Evolutionary conservation across 2,888 invertebrate genomes (phyloP), one percentile per base, ranked within the genome.

Genomic region (Hirtodrosophila histrioides): DNA sequence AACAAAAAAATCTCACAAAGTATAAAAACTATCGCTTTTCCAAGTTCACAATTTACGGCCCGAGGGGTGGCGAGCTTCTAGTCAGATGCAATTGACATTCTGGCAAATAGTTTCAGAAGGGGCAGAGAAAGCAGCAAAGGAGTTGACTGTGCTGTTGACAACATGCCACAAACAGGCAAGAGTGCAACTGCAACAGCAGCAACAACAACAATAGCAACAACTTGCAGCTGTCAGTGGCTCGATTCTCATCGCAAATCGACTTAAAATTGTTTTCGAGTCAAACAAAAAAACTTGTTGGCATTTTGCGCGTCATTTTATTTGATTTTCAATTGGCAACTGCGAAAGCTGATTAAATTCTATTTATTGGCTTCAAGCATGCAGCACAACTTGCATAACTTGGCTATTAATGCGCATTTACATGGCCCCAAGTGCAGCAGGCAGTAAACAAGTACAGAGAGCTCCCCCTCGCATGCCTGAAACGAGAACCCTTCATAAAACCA

Each of bases 181-280:
- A 69, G 58, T 60, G 69, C 75, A 69, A 69, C 69, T 55, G 51
- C 69, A 68, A 51, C 55, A 56, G 49, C 11, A 37, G 11, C 2
- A 46, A 29, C 11, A 46, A 40, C 48, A 64, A 37, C 57, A 37
- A 29, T 3, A 46, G 39, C 11, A 46, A 40, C 48, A 64, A 37
- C 57, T 55, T 50, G 49, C 45, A 53, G 45, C 43, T 62, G 75
- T 66, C 69, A 63, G 36, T 73, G 58, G 55, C 60, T 56, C 45
- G 36, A 37, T 51, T 65, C 53, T 50, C 23, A 39, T 51, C 45
- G 60, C 66, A 70, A 86, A 83, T 88, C 86, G 69, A 76, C 84
- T 88, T 88, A 88, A 88, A 86, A 88, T 86, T 86, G 86, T 87
- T 86, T 87, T 79, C 66, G 41, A 83, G 67, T 53, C 51, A 45